These are phyloP conservation scores for Monodelphis domestica DNA, from an alignment of 2,797 vertebrate species.

Conservation along the genomic window DNA sequence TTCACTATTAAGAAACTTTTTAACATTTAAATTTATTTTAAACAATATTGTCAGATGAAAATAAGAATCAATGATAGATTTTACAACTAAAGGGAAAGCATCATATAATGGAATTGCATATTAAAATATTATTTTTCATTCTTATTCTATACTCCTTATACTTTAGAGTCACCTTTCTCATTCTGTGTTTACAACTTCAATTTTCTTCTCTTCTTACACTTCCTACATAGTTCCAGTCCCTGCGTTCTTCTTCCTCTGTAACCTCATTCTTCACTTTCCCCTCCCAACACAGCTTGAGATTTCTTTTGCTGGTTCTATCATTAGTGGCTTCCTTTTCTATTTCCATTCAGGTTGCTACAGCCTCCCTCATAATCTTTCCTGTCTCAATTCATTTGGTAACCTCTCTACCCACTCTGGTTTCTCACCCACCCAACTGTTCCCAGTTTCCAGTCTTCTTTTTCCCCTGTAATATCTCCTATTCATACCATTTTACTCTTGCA, in stretches of 20 bases:
- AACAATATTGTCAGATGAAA: not conserved
- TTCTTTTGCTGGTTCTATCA: not conserved
- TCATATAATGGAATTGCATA: not conserved
- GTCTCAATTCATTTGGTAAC: slow-evolving; percentile 7
- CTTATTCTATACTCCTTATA: not conserved
- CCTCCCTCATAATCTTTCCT: slow-evolving; percentile 9
- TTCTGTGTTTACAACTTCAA: not conserved
- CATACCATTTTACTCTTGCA: slow-evolving; percentile 33
- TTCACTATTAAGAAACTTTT: slow-evolving; percentile 7
- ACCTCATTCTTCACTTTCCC: not conserved
- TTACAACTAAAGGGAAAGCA: not conserved
- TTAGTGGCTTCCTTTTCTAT: slow-evolving; percentile 15
- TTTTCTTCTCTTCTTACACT: not conserved
- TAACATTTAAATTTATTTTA: not conserved
- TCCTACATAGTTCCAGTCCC: not conserved
- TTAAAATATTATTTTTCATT: not conserved
- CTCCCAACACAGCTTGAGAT: not conserved
- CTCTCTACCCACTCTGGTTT: not conserved
- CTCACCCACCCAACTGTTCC: slow-evolving; percentile 23
- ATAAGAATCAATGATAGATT: not conserved
- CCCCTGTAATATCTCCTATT: slow-evolving; percentile 28
- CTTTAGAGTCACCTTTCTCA: not conserved
- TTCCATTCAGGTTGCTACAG: not conserved
- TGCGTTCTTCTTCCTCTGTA: slow-evolving; percentile 17
- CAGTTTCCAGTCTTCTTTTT: slow-evolving; percentile 12